Conservation (phyloP, 2,888 invertebrate species). For the Rhagophthalmus giganteus region DNA sequence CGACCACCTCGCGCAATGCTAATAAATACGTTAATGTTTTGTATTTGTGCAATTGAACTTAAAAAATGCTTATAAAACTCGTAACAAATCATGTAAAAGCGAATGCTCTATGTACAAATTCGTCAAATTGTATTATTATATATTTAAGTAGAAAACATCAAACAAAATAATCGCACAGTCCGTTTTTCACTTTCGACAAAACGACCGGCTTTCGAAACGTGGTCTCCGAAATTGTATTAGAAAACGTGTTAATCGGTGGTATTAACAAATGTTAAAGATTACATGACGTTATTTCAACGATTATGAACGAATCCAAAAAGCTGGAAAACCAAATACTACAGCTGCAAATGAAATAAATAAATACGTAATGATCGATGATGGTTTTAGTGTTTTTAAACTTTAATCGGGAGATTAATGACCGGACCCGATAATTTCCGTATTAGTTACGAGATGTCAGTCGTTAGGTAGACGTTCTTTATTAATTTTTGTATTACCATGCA, state of each 20-base stretch:
- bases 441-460: no score
- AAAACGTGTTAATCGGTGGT: constrained; percentile 23
- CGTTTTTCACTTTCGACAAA: constrained; percentile 2
- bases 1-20: constrained; percentile 12
- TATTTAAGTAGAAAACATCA: no score
- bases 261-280: constrained; percentile 11
- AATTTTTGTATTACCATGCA: no score
- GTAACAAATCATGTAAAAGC: constrained; percentile 16
- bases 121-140: not conserved
- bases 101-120: constrained; percentile 26
- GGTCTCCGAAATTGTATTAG: constrained; percentile 21
- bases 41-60: constrained; percentile 23
- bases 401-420: no score
- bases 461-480: no score
- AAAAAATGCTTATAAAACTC: constrained; percentile 15
- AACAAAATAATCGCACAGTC: constrained; percentile 12
- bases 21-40: constrained; percentile 22
- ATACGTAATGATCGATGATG: constrained; percentile 9
- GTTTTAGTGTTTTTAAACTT: constrained; percentile 13
- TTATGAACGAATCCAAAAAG: constrained; percentile 33
- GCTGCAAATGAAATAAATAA: constrained; percentile 28
- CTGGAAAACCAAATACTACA: constrained; percentile 42
- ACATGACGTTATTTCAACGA: constrained; percentile 10
- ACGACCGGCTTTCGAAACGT: constrained; percentile 8
- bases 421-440: no score